Evolutionary conservation across 2,888 invertebrate genomes (phyloP).

Genomic region (Bimastos eiseni): DNA sequence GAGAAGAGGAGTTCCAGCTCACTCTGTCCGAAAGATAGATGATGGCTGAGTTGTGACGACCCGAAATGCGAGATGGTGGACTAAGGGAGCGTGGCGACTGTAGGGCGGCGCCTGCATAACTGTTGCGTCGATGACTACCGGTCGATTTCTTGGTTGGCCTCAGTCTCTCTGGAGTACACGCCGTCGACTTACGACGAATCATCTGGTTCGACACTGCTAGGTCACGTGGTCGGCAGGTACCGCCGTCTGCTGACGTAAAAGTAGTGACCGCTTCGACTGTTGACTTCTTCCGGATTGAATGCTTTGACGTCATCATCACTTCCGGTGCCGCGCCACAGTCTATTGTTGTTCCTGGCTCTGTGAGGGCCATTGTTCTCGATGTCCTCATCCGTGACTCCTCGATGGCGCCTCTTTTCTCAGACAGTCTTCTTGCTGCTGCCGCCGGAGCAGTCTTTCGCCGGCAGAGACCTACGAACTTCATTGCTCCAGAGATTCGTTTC

Average conservation of each 20-base stretch:
- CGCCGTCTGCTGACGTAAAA: background rate
- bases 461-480: background rate
- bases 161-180: constrained; percentile 15
- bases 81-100: background rate
- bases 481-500: background rate
- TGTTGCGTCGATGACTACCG: background rate
- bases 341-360: background rate
- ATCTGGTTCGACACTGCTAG: background rate
- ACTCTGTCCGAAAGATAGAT: background rate
- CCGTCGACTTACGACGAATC: constrained; percentile 2
- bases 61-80: background rate
- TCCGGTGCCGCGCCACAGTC: background rate
- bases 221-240: background rate
- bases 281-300: background rate
- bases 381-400: constrained; percentile 16
- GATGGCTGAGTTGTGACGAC: background rate
- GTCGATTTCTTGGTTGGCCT: background rate
- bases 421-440: background rate
- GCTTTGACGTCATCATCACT: background rate
- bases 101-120: background rate
- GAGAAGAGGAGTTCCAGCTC: background rate
- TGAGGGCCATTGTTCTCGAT: background rate
- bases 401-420: background rate
- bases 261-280: background rate
- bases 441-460: background rate